Conservation (phyloP, 2,113 vertebrate genomes). For the Mesocricetus auratus region DNA sequence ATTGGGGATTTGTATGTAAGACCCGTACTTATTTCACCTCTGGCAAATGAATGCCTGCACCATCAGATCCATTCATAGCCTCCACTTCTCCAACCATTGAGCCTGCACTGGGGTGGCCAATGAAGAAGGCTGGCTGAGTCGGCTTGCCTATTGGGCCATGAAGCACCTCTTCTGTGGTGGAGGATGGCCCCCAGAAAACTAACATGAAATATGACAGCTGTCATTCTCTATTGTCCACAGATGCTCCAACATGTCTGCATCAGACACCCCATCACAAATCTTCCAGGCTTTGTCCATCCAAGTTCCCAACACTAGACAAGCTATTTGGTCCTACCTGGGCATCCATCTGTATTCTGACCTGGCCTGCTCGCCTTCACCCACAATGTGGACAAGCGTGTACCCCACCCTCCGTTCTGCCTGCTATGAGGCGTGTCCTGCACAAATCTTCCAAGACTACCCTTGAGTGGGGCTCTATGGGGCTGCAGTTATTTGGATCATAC, state of each 20-base stretch:
- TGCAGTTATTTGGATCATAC: background rate
- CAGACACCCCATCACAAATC: background rate
- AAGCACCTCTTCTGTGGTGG: background rate
- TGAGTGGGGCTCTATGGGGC: background rate
- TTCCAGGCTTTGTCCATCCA: background rate
- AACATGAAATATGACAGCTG: rapidly evolving
- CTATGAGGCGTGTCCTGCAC: too few species aligned
- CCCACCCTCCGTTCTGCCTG: background rate
- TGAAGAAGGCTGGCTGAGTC: background rate
- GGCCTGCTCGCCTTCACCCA: background rate
- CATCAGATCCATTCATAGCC: rapidly evolving
- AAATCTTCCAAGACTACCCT: background rate
- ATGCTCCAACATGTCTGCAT: background rate
- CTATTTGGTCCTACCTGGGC: background rate
- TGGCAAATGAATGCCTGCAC: background rate
- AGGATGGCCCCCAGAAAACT: background rate
- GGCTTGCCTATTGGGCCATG: background rate
- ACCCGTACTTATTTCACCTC: background rate
- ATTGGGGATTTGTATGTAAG: background rate
- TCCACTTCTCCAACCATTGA: background rate
- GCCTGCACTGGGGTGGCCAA: background rate
- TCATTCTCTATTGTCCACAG: rapidly evolving
- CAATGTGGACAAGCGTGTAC: background rate
- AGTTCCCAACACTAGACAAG: background rate
- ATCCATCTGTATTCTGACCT: background rate